Evolutionary conservation across 2,888 invertebrate species (phyloP).

Genomic region (Meta bourneti): DNA sequence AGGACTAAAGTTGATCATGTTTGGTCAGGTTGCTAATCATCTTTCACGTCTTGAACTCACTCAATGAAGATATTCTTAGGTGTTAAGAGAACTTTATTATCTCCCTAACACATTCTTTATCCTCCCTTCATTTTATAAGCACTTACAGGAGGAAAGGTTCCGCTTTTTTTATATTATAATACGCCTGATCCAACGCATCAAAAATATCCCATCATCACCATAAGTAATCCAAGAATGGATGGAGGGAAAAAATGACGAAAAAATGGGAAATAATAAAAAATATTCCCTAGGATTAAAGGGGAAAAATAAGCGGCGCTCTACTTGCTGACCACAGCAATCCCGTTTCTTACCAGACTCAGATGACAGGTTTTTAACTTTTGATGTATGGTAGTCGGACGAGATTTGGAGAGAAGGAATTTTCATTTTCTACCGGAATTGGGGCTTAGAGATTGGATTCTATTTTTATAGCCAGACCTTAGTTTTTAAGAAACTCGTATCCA

Average conservation of each 20-base stretch:
- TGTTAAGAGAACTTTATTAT: neutral
- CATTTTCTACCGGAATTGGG: conserved; percentile 50
- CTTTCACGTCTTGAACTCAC: no score
- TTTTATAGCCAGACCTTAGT: neutral
- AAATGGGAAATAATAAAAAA: conserved; percentile 18
- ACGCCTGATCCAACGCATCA: neutral
- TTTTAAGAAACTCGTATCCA: neutral
- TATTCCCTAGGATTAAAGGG: conserved; percentile 26
- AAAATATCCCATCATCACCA: conserved; percentile 44
- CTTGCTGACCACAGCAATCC: conserved; percentile 44
- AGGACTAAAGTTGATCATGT: no score
- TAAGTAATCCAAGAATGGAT: conserved; percentile 46
- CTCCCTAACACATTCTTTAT: neutral
- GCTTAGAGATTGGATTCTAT: conserved; percentile 45
- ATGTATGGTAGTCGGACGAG: conserved; percentile 45
- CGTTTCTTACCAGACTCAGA: conserved; percentile 25
- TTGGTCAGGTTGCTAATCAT: no score
- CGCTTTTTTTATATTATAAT: conserved; percentile 2
- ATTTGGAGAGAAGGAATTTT: conserved; percentile 57
- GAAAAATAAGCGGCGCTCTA: conserved; percentile 26
- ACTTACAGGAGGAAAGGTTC: neutral
- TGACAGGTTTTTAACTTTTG: conserved; percentile 66
- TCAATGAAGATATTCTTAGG: neutral
- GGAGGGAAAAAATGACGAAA: conserved; percentile 15
- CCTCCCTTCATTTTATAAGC: neutral